phyloP scores from a whole-genome alignment of 2,113 vertebrate genomes.

The Sebastes schlegelii region DNA sequence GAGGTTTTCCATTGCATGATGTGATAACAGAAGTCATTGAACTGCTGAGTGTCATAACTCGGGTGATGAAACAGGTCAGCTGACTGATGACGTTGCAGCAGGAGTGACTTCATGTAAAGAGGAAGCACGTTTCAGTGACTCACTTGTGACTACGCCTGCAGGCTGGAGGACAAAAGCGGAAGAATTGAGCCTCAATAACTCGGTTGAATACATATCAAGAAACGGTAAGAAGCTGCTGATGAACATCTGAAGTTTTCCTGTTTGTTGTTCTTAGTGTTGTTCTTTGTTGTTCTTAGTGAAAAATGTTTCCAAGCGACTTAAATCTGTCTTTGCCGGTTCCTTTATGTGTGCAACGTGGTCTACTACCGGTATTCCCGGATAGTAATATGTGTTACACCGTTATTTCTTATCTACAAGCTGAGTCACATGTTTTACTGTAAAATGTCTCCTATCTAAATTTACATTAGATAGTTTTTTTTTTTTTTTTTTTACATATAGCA shows the following conservation, averaged over 20 bases:
- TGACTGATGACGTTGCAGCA: slow-evolving; percentile 62
- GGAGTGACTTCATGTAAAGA: slow-evolving; percentile 4
- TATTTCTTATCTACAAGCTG: background rate
- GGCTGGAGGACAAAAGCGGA: background rate
- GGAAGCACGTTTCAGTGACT: slow-evolving; percentile 16
- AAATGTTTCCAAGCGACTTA: rapidly evolving
- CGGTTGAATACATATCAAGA: rapidly evolving
- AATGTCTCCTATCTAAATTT: background rate
- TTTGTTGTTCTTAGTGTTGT: rapidly evolving
- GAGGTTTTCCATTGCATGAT: slow-evolving; percentile 2
- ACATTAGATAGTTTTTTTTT: background rate
- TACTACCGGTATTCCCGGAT: background rate
- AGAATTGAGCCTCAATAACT: background rate
- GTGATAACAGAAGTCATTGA: background rate
- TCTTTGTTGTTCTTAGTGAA: rapidly evolving
- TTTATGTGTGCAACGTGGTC: slow-evolving; percentile 38
- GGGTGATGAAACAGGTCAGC: slow-evolving; percentile 52
- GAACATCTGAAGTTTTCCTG: rapidly evolving
- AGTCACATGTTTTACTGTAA: background rate
- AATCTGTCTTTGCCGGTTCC: background rate
- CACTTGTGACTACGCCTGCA: background rate
- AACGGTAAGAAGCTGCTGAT: slow-evolving; percentile 34
- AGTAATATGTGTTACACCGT: too few relatives aligned
- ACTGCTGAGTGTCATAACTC: background rate
- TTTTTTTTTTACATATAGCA: background rate